Evolutionary conservation across 1,140 invertebrate species (phyloP), one percentile per base, ranked within the genome.

Genomic region (Mylabris phalerata): DNA sequence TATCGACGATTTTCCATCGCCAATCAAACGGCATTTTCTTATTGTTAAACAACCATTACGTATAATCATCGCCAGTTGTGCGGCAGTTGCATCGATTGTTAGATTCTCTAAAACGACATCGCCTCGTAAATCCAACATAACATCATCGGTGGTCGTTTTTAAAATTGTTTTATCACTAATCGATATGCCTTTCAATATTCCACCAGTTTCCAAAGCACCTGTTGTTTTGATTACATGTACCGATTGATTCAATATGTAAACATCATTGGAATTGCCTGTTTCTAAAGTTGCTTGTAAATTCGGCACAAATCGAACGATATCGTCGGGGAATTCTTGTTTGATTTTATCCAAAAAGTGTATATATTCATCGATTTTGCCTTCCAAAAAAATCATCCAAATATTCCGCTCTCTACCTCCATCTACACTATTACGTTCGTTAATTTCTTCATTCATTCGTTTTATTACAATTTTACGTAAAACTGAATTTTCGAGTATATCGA

Each of bases 401-500:
- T 72, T 70, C 0, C 50, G 55, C 57, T 63, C 49, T 19, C 1
- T 2, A 1, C 19, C 0, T 43, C 46, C 25, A 19, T 60, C 47
- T 39, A 49, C 39, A 39, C 48, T 39, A 52, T 60, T 61, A 5
- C 61, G 55, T 71, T 48, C 56, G 50, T 60, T 68, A 63, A 7
- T 10, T 58, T 51, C 10, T 47, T 32, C 4, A 7, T 32, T 5
- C 48, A 67, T 60, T 32, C 60, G 67, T 55, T 59, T 71, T 7
- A 64, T 65, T 19, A 72, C 73, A 44, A 81, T 75, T 4, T 77
- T 73, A 43, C 82, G 73, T 70, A 83, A 77, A 3, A 76, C 73
- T 2, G 81, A 78, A 71, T 84, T 84, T 65, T 84, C 82, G 0
- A 83, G 62, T 6, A 84, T 73, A 54, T 82, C 80, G 60, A 84